Evolutionary conservation across 1,140 invertebrate species (phyloP), one percentile per base, ranked within the genome.

Genomic region (Sogatella furcifera): DNA sequence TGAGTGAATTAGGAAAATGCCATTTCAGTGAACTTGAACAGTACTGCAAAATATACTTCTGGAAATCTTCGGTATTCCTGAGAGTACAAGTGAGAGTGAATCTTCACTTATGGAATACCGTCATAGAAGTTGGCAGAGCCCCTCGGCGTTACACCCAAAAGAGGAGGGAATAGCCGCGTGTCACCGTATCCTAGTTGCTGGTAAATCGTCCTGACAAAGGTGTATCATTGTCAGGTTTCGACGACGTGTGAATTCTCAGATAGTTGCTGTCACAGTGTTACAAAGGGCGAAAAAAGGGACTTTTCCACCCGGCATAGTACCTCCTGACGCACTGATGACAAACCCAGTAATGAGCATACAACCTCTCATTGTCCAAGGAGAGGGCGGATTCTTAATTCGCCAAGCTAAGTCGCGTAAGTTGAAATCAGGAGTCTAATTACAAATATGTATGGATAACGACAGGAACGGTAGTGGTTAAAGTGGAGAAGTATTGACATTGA

Each of bases 391-490:
- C 55, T 57, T n/a, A n/a, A 1, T 42, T 57, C 6, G n/a, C n/a
- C n/a, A n/a, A n/a, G 55, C 55, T 2, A 41, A 57, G 38, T 2
- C 55, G 17, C 34, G 55, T 57, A 57, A 41, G 15, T 42, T 41
- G 28, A 57, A 42, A 15, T 10, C 34, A 17, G 31, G n/a, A 57
- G 9, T 57, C 5, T 15, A 57, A 57, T 15, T 57, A 38, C 15
- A 57, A 57, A 42, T 57, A 22, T 57, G 28, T 57, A n/a, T 57
- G 55, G 55, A 42, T 6, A n/a, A n/a, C 6, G 55, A 57, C 22
- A n/a, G 34, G 8, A 42, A 21, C 13, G 55, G 34, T 15, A 38
- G 55, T n/a, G 10, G 15, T 57, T 19, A 41, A 38, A 34, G 55
- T 42, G 24, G 42, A 34, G 21, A n/a, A n/a, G n/a, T n/a, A n/a